Conservation (phyloP, 2,797 vertebrate genomes). For the Hydrolagus colliei region DNA sequence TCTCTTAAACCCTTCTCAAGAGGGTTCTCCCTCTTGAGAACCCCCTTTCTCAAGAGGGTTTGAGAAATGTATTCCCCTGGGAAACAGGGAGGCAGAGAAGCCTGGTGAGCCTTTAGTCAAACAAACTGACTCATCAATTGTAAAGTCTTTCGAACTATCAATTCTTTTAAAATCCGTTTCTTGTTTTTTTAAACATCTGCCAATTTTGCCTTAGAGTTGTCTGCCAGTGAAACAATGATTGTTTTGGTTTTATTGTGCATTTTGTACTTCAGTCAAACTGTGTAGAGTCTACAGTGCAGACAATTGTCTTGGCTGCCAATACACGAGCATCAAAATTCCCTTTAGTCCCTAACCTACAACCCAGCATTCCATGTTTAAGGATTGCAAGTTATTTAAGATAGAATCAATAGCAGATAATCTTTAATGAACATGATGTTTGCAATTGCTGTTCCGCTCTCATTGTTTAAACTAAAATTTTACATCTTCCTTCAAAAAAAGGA, state of each 20-base stretch:
- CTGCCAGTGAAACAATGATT: constrained; percentile 13
- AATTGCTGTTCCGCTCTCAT: not conserved
- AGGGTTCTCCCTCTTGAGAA: no score
- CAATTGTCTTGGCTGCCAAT: constrained; percentile 10
- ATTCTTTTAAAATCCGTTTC: not conserved
- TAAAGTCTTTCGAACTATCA: not conserved
- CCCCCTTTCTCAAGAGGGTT: no score
- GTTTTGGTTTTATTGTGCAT: constrained; percentile 3
- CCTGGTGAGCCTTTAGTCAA: not conserved
- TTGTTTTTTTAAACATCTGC: constrained; percentile 8
- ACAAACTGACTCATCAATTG: not conserved
- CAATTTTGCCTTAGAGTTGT: not conserved
- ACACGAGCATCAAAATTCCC: not conserved
- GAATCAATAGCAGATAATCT: not conserved
- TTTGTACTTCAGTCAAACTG: constrained; percentile 8
- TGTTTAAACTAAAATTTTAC: not conserved
- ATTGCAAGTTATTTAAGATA: not conserved
- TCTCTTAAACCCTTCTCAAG: no score
- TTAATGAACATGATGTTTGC: not conserved
- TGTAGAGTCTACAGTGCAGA: not conserved
- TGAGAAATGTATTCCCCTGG: no score
- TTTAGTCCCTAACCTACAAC: not conserved
- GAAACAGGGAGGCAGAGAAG: no score
- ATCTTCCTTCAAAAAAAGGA: not conserved
- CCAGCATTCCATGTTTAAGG: not conserved